Conservation (phyloP, 2,888 invertebrate species). For the Charanyca ferruginea region DNA sequence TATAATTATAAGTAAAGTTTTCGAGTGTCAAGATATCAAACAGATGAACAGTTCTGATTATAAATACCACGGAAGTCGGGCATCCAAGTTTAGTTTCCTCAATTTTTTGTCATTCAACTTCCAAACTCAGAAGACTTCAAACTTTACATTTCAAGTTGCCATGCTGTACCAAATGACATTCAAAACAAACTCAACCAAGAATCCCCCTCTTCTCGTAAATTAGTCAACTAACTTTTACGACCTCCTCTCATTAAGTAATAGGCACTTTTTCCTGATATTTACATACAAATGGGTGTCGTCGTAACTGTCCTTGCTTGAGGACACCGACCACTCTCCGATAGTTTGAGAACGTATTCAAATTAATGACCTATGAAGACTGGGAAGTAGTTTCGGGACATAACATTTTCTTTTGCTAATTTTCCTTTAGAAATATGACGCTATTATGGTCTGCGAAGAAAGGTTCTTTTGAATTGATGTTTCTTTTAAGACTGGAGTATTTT, state of each 20-base stretch:
- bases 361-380: constrained; percentile 33
- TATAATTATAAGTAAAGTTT: background rate
- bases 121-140: constrained; percentile 28
- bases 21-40: background rate
- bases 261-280: constrained; percentile 52
- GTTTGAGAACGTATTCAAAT: constrained; percentile 52
- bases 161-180: constrained; percentile 27
- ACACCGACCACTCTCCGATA: constrained; percentile 23
- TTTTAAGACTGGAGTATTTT: constrained; percentile 40
- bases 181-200: constrained; percentile 31
- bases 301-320: constrained; percentile 33
- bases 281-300: constrained; percentile 55
- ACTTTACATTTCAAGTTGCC: constrained; percentile 23
- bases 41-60: background rate
- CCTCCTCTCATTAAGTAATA: constrained; percentile 43
- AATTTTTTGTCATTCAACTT: constrained; percentile 19
- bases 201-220: constrained; percentile 20
- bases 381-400: constrained; percentile 43
- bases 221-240: constrained; percentile 53
- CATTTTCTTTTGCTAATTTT: constrained; percentile 46
- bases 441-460: constrained; percentile 23
- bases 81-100: too few species aligned
- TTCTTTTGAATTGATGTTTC: constrained; percentile 32
- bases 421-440: constrained; percentile 43
- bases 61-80: background rate